Conservation (phyloP, 2,113 vertebrate genomes). For the Crotalus viridis region DNA sequence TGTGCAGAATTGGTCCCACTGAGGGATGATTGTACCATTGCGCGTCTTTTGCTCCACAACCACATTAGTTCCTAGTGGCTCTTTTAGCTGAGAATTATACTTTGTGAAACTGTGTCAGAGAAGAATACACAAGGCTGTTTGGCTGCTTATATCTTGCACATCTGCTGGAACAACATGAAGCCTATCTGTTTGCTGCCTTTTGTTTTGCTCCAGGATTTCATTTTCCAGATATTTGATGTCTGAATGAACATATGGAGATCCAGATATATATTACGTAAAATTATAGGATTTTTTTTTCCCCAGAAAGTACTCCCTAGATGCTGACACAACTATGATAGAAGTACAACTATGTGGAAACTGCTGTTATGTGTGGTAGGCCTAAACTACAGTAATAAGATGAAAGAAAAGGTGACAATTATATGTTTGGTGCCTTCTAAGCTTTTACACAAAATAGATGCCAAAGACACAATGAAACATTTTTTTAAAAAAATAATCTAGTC, state of each 20-base stretch:
- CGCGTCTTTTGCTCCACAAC: not conserved
- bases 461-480: not conserved
- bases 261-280: not conserved
- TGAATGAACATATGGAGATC: slow-evolving; percentile 1
- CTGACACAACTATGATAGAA: not conserved
- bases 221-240: not conserved
- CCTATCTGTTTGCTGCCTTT: not conserved
- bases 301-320: not conserved
- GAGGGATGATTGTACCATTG: not conserved
- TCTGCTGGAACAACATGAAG: not conserved
- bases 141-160: not conserved
- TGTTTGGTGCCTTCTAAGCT: not conserved
- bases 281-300: not conserved
- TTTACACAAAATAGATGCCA: slow-evolving; percentile 7
- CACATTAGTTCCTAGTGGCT: not conserved
- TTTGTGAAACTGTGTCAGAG: not conserved
- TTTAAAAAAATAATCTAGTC: not conserved
- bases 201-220: not conserved
- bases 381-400: not conserved
- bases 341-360: not conserved
- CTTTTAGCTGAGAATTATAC: not conserved
- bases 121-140: not conserved
- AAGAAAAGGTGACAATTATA: not conserved
- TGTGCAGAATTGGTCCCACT: not conserved
- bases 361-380: not conserved